Evolutionary conservation across 2,888 invertebrate species (phyloP).

Genomic region (Acanthoscelides obtectus): DNA sequence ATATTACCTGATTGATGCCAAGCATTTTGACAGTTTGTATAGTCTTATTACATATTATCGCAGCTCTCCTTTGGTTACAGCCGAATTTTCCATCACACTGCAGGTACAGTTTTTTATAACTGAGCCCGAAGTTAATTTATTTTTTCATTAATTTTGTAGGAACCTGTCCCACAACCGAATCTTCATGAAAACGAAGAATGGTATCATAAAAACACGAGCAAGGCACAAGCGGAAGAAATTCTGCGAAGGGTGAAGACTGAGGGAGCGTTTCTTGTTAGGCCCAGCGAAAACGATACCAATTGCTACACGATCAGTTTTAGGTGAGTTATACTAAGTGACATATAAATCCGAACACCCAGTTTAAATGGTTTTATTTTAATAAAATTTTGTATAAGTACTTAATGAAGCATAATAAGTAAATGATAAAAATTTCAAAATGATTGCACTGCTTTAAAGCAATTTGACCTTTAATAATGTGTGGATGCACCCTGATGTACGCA

Average conservation of each 20-base stretch:
- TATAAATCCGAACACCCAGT: too few relatives aligned
- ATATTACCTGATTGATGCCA: constrained; percentile 84
- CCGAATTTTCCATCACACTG: constrained; percentile 83
- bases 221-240: constrained; percentile 83
- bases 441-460: too few relatives aligned
- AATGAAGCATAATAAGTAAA: too few relatives aligned
- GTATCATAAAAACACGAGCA: constrained; percentile 80
- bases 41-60: constrained; percentile 88
- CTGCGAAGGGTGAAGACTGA: constrained; percentile 78
- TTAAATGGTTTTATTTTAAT: too few relatives aligned
- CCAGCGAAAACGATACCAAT: constrained; percentile 79
- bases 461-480: too few relatives aligned
- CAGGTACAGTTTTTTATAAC: constrained; percentile 45
- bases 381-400: too few relatives aligned
- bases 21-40: constrained; percentile 88
- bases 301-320: constrained; percentile 94
- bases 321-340: constrained; percentile 41
- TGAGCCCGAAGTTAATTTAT: not conserved
- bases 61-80: constrained; percentile 78
- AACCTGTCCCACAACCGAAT: constrained; percentile 92
- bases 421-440: too few relatives aligned
- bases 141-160: constrained; percentile 52
- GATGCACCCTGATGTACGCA: too few relatives aligned
- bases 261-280: constrained; percentile 92
- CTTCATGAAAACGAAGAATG: constrained; percentile 91